These are phyloP conservation scores for Tenthredo distinguenda DNA, from an alignment of 2,888 invertebrate species.

Conservation along the genomic window DNA sequence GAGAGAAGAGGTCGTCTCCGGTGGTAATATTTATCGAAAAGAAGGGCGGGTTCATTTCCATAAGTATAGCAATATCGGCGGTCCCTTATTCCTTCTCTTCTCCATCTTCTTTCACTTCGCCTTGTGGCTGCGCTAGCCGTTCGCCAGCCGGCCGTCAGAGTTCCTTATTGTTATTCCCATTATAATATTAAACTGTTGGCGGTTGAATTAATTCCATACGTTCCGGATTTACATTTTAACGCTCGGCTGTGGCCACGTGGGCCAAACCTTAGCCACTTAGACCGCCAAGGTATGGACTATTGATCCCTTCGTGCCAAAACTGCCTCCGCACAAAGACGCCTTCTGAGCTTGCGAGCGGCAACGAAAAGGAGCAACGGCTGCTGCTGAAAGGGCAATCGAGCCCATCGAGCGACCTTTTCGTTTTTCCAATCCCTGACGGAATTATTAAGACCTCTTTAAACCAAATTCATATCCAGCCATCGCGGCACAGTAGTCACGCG, in stretches of 20 bases:
- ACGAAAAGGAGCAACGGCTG: slow-evolving; percentile 10
- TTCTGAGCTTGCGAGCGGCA: background rate
- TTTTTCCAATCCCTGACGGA: background rate
- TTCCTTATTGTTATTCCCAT: slow-evolving; percentile 59
- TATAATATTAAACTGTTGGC: slow-evolving; percentile 72
- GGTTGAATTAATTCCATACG: slow-evolving; percentile 64
- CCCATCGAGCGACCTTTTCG: background rate
- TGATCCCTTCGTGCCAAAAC: slow-evolving; percentile 25
- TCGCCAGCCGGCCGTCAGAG: background rate
- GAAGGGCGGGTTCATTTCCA: slow-evolving; percentile 71
- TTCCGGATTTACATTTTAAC: slow-evolving; percentile 72
- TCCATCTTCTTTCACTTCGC: background rate
- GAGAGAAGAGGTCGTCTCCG: background rate
- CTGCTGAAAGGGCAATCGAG: slow-evolving; percentile 26
- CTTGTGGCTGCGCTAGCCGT: background rate
- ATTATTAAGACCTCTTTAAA: background rate
- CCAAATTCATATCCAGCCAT: background rate
- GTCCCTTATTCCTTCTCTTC: background rate
- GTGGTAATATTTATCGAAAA: slow-evolving; percentile 38
- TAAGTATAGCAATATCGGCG: slow-evolving; percentile 69
- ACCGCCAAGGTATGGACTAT: slow-evolving; percentile 13
- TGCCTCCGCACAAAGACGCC: background rate
- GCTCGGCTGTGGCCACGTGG: slow-evolving; percentile 42
- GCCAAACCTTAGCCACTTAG: background rate
- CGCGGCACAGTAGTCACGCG: background rate